These are phyloP conservation scores for Drosophila niveifrons DNA, from an alignment of 2,888 invertebrate species.

Conservation along the genomic window DNA sequence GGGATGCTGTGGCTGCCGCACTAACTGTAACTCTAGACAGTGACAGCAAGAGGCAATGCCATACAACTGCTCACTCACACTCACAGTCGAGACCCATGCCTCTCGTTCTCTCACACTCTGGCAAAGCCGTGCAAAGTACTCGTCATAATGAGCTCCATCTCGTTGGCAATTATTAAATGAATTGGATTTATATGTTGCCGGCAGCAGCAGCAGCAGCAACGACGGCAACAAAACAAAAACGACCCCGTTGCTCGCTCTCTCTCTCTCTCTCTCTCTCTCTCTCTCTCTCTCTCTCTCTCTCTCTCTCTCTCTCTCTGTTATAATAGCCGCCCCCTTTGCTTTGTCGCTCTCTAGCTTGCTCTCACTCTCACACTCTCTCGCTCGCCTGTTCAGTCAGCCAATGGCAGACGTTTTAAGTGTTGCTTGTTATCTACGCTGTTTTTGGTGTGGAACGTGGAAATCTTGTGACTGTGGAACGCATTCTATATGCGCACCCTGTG, in stretches of 20 bases:
- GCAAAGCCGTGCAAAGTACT: conserved; percentile 82
- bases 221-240: conserved; percentile 11
- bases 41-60: conserved; percentile 52
- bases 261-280: background rate
- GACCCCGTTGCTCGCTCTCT: conserved; percentile 12
- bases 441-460: conserved; percentile 77
- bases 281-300: conserved; percentile 5
- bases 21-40: conserved; percentile 55
- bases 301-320: too few relatives aligned
- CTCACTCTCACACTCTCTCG: conserved; percentile 7
- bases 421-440: conserved; percentile 62
- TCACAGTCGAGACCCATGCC: conserved; percentile 13
- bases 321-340: conserved; percentile 48
- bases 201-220: conserved; percentile 49
- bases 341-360: conserved; percentile 18
- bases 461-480: conserved; percentile 60
- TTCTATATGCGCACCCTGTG: conserved; percentile 41
- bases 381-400: conserved; percentile 45
- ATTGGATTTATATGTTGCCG: conserved; percentile 81
- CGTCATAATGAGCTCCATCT: conserved; percentile 84
- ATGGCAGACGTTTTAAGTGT: conserved; percentile 48
- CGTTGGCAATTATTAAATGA: conserved; percentile 85
- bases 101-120: conserved; percentile 29
- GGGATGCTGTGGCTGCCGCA: conserved; percentile 28
- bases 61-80: conserved; percentile 43